Base-by-base conservation (phyloP, 2,888 invertebrate genomes). In the Chymomyza fuscimana region DNA sequence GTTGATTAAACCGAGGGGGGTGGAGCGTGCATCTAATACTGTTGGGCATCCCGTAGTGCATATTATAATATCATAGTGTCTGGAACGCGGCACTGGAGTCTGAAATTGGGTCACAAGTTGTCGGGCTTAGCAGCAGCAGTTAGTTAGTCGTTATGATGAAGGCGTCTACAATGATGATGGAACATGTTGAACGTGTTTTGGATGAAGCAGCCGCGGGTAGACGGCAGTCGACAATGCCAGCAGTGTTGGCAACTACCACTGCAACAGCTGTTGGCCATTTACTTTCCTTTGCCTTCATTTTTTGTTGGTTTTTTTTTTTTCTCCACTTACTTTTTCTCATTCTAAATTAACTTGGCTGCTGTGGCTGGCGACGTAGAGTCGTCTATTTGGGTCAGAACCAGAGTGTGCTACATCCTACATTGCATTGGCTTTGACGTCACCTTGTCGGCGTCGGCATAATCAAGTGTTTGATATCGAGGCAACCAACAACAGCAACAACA, bases 111-210 rank as follows among this genome's bases (percentile, higher is more conserved):
- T 84, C 88, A 88, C 73, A 76, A 56, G 70, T 77, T 75, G 73
- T 66, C 77, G 61, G 78, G n/a, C 15, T 58, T 25, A 25, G 25
- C 19, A 56, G 56, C 16, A 16, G 51, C 51, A 19, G 16, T 52
- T n/a, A 19, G n/a, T 52, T n/a, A 52, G 52, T 58, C 1, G 32
- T 32, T 29, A n/a, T 60, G 36, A 60, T 60, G 60, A 15, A 54
- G 54, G 16, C 54, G 22, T 46, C 40, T 12, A 5, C 15, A 58
- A 7, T 29, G 58, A 58, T 58, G 25, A 22, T 58, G 58, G 88
- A 75, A 83, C 83, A 75, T 84, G 87, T 84, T 79, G 84, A 88
- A 88, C 88, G 72, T 86, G 79, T 83, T 85, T 87, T 15, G 52
- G 16, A 46, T 64, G 64, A 66, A 65, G 69, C 52, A 66, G 59